phyloP scores from a whole-genome alignment of 2,113 vertebrate species.

The Crotalus helleri region DNA sequence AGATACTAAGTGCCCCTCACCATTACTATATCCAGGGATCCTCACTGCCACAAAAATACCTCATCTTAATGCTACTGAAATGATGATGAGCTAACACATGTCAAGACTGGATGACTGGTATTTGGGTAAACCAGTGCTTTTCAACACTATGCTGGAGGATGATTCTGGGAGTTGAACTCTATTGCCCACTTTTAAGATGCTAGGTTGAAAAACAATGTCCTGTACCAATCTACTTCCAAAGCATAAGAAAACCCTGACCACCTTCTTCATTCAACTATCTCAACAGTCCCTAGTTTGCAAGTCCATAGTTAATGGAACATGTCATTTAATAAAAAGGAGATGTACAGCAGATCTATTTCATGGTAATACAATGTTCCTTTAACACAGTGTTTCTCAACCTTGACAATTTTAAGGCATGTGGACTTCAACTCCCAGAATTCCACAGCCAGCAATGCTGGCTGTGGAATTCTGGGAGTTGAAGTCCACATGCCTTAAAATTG shows the following conservation, averaged over 20 bases:
- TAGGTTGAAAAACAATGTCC: neutral
- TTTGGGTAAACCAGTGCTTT: neutral
- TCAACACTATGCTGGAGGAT: neutral
- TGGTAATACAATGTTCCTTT: neutral
- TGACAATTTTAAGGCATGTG: too few relatives aligned
- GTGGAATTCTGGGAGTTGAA: too few relatives aligned
- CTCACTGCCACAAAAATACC: neutral
- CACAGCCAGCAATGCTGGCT: too few relatives aligned
- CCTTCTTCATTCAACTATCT: neutral
- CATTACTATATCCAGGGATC: neutral
- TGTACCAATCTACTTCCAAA: neutral
- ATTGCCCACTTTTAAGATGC: neutral
- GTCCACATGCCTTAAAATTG: too few relatives aligned
- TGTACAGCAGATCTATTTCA: neutral
- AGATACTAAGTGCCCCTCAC: neutral
- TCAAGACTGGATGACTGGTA: neutral
- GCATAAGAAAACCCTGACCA: neutral
- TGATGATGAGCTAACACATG: neutral
- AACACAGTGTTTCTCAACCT: neutral
- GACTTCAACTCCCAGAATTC: too few relatives aligned
- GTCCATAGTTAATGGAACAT: neutral
- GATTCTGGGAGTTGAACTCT: neutral
- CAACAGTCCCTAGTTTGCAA: neutral
- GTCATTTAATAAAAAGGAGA: neutral
- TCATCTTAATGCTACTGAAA: neutral